Percentiles rank a stretch among this genome's conserved stretches.
Conservation (phyloP, 1,140 invertebrate species). For the Caerostris darwini region DNA sequence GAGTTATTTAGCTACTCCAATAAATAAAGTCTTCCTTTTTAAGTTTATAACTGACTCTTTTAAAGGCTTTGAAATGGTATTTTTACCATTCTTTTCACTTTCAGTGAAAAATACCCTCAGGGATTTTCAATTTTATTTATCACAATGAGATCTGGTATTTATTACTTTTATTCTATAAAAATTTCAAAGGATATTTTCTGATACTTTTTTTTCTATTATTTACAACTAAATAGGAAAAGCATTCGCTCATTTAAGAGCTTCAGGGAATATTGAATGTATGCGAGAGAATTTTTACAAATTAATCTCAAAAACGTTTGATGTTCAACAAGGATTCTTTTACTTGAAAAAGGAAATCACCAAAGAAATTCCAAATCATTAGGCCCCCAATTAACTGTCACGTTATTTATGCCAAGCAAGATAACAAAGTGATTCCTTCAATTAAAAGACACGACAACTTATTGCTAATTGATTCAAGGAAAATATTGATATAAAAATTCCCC, state of each 20-base stretch:
- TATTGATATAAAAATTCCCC: neutral
- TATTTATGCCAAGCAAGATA: neutral
- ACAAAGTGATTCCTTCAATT: slow-evolving; percentile 26
- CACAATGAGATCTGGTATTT: neutral
- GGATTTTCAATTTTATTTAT: slow-evolving; percentile 50
- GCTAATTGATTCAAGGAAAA: neutral
- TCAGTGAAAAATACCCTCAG: slow-evolving; percentile 37
- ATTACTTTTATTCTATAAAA: slow-evolving; percentile 30
- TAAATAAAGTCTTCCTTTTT: slow-evolving; percentile 7
- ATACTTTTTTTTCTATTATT: slow-evolving; percentile 16
- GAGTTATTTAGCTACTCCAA: neutral
- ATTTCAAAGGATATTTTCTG: slow-evolving; percentile 37
- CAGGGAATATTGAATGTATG: neutral
- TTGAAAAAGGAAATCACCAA: neutral
- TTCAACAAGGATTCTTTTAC: neutral
- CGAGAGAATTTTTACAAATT: neutral
- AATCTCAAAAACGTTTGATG: neutral
- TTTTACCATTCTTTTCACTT: slow-evolving; percentile 20
- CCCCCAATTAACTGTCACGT: neutral
- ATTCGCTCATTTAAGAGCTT: slow-evolving; percentile 21
- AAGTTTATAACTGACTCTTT: neutral
- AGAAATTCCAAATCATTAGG: neutral
- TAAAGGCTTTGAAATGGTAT: neutral
- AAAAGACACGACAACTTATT: neutral
- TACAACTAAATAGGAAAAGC: slow-evolving; percentile 3